Percentiles rank a stretch among this genome's conserved stretches.
Conservation (phyloP, 2,797 vertebrate genomes). For the Chromis chromis region DNA sequence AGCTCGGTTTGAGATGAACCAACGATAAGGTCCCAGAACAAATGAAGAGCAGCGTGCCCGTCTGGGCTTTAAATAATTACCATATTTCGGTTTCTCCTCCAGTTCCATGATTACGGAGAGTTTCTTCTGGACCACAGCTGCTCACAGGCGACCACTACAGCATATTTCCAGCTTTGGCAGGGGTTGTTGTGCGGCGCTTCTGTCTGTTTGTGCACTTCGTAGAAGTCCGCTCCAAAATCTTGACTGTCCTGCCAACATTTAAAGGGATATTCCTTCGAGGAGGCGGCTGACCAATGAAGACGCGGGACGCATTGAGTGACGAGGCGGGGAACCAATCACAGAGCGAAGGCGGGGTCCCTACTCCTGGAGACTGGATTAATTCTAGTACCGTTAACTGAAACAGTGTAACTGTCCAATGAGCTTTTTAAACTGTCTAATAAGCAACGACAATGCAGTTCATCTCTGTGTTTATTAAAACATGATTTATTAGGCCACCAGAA, state of each 20-base stretch:
- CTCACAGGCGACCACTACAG: constrained; percentile 29
- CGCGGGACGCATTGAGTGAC: constrained; percentile 40
- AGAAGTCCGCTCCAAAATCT: constrained; percentile 69
- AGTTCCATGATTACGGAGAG: constrained; percentile 71
- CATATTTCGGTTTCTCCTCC: constrained; percentile 81
- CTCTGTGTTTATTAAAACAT: not conserved
- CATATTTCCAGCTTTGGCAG: constrained; percentile 31
- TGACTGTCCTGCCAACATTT: constrained; percentile 48
- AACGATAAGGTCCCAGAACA: constrained; percentile 17
- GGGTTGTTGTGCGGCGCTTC: not conserved
- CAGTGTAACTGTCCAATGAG: not conserved
- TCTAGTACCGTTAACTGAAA: constrained; percentile 37
- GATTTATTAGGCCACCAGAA: not conserved
- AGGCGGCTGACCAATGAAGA: constrained; percentile 61
- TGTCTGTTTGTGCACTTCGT: constrained; percentile 29
- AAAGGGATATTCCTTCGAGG: constrained; percentile 31
- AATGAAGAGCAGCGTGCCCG: constrained; percentile 17
- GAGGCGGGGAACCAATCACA: constrained; percentile 43
- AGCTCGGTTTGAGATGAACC: not conserved
- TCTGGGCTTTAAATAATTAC: constrained; percentile 64
- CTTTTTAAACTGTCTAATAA: not conserved
- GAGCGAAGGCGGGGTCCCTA: constrained; percentile 17
- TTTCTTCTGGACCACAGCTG: constrained; percentile 21
- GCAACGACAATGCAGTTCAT: not conserved
- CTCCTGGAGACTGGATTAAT: not conserved